Evolutionary conservation across 2,113 vertebrate species (phyloP).

Genomic region (Castor canadensis): DNA sequence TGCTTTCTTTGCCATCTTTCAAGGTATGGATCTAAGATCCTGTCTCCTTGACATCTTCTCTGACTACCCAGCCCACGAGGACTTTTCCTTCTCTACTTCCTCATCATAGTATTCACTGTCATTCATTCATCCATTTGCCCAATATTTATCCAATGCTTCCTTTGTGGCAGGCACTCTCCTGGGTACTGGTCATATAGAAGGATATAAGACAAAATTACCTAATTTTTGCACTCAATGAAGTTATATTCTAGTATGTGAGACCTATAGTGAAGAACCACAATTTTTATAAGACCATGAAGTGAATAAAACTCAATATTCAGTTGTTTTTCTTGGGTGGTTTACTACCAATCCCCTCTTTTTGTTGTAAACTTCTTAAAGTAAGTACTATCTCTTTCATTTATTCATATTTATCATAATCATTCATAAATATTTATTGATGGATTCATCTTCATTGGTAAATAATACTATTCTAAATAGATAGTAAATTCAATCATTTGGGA

Average conservation of each 20-base stretch:
- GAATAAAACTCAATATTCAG: background rate
- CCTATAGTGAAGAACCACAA: background rate
- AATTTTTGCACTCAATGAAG: background rate
- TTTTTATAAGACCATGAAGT: background rate
- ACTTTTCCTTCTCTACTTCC: background rate
- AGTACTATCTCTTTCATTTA: background rate
- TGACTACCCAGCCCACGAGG: background rate
- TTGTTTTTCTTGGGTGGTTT: background rate
- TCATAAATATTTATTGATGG: background rate
- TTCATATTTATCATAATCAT: background rate
- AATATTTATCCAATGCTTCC: background rate
- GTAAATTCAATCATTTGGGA: background rate
- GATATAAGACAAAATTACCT: background rate
- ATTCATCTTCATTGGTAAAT: background rate
- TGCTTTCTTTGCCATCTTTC: background rate
- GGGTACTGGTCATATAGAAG: background rate
- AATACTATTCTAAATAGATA: background rate
- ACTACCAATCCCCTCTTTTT: background rate
- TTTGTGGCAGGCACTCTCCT: background rate
- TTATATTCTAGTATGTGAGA: background rate
- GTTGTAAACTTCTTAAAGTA: background rate
- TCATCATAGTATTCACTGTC: background rate
- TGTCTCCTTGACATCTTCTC: background rate
- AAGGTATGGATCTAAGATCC: background rate
- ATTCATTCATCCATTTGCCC: background rate